Evolutionary conservation across 2,113 vertebrate genomes (phyloP).

Genomic region (Amphiprion ocellaris): DNA sequence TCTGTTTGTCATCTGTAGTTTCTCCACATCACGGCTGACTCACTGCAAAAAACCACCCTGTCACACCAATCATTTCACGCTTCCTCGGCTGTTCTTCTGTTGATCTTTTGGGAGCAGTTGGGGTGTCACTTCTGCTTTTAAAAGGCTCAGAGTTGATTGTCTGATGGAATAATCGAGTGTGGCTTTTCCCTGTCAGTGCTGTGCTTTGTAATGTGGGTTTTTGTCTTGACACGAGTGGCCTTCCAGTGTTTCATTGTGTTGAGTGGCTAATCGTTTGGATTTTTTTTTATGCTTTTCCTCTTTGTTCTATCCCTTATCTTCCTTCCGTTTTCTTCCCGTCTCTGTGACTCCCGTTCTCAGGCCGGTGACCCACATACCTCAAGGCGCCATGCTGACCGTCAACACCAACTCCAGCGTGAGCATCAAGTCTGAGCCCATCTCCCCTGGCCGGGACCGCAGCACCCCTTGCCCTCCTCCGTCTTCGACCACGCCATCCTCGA

Average conservation of each 20-base stretch:
- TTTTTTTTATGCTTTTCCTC: constrained; percentile 19
- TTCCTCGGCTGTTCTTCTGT: constrained; percentile 73
- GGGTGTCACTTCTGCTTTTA: constrained; percentile 60
- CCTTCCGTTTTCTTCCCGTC: constrained; percentile 26
- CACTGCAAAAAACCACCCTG: constrained; percentile 55
- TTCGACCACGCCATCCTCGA: constrained; percentile 61
- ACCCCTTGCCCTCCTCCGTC: constrained; percentile 87
- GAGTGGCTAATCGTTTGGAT: constrained; percentile 17
- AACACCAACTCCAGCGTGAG: constrained; percentile 93
- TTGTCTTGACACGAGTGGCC: constrained; percentile 48
- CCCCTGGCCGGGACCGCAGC: constrained; percentile 92
- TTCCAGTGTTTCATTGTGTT: constrained; percentile 37
- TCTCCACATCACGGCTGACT: constrained; percentile 55
- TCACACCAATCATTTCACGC: constrained; percentile 76
- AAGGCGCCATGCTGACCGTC: constrained; percentile 92
- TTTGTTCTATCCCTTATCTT: constrained; percentile 42
- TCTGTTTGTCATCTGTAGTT: constrained; percentile 51
- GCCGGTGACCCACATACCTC: constrained; percentile 91
- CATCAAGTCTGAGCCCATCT: constrained; percentile 98
- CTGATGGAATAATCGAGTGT: constrained; percentile 56
- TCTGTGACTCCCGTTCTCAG: constrained; percentile 74
- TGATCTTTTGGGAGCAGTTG: constrained; percentile 62
- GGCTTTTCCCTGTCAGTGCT: constrained; percentile 72
- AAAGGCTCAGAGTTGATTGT: constrained; percentile 59
- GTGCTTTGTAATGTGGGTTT: constrained; percentile 67